Evolutionary conservation across 2,797 vertebrate genomes (phyloP), one percentile per base, ranked within the genome.

Genomic region (Crocidura indochinensis): DNA sequence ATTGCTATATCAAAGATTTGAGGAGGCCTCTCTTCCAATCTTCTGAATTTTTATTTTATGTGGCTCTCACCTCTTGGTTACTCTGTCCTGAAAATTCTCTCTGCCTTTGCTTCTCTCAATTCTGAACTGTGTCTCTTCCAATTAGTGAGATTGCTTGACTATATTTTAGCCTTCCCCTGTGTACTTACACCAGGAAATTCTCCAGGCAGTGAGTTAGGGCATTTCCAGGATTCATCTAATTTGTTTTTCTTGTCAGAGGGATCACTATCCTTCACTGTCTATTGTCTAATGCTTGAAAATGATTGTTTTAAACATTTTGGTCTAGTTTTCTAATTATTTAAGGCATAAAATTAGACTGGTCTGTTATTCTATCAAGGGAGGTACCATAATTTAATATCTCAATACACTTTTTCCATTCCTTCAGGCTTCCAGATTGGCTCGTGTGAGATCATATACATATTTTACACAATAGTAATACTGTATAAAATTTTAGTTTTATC

Each of bases 281-380:
- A 9, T 72, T 72, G 47, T 64, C 49, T 60, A 68, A 53, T n/a
- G 15, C 85, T 69, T 86, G 81, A 89, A 72, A 85, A 89, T 60
- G 69, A 19, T 72, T 68, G 9, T 78, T 85, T 91, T 49, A 62
- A 44, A 47, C 46, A 46, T 68, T 68, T 91, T 82, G 85, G 19
- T 38, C n/a, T 19, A 73, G 10, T 86, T 75, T 87, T 82, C 60
- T 83, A 49, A 56, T 73, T 86, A 49, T 31, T 68, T 78, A 81
- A 93, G 44, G 56, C 8, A 85, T 65, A 26, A 81, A 82, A 31
- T 77, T 85, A 82, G 31, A 62, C n/a, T 88, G 53, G 29, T 65
- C n/a, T 90, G 20, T 84, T 88, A 81, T 74, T 88, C 27, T 31
- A 68, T 78, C 67, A 64, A 77, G 71, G 27, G 3, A 86, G 46